phyloP scores from a whole-genome alignment of 2,113 vertebrate species.

The Lamprotornis superbus region DNA sequence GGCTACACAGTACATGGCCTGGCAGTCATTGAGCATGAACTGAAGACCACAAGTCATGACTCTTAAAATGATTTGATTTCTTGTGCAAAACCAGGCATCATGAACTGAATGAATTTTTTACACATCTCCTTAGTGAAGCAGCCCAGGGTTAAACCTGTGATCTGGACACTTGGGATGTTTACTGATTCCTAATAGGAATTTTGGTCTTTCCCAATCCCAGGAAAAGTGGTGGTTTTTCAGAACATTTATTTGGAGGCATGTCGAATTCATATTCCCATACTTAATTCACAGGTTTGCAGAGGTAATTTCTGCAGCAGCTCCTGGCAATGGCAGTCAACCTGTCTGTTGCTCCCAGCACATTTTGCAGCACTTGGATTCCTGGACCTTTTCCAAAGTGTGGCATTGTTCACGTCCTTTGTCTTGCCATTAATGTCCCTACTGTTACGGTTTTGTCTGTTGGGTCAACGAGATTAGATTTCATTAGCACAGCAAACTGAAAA shows the following conservation, averaged over 20 bases:
- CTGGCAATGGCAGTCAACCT: neutral
- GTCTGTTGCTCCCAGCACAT: neutral
- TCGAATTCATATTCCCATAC: neutral
- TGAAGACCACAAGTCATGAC: neutral
- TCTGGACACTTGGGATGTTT: neutral
- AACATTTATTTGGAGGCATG: neutral
- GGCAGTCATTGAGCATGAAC: neutral
- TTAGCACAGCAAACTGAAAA: constrained; percentile 42
- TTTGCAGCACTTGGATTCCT: neutral
- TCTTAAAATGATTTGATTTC: neutral
- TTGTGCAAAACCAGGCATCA: neutral
- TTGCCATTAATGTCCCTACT: constrained; percentile 43
- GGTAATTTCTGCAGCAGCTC: neutral
- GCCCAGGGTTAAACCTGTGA: neutral
- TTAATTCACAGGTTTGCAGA: neutral
- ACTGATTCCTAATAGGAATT: neutral
- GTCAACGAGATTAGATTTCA: constrained; percentile 54
- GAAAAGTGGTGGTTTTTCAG: neutral
- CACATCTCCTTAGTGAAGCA: neutral
- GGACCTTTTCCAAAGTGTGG: neutral
- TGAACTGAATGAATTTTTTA: neutral
- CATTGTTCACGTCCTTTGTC: constrained; percentile 27
- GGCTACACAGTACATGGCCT: neutral
- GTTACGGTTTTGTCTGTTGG: constrained; percentile 28
- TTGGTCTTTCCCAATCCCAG: neutral